Conservation (phyloP, 2,888 invertebrate genomes). For the Acleris literana region DNA sequence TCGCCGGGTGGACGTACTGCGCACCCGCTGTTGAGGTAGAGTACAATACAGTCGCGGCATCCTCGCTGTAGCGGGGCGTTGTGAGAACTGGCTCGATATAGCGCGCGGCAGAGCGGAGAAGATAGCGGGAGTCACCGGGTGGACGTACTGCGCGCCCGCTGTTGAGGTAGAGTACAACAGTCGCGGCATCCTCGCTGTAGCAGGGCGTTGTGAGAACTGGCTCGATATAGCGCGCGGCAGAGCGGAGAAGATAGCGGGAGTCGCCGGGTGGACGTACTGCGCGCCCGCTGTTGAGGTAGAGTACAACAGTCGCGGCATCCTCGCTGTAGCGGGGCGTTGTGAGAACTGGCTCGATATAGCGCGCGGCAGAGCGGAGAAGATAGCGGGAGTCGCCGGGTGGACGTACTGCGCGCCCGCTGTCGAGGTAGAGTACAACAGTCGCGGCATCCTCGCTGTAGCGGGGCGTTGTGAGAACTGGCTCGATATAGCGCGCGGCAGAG, state of each 20-base stretch:
- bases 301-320: constrained; percentile 1
- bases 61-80: too few relatives aligned
- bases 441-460: not conserved
- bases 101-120: constrained; percentile 51
- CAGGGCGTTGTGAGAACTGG: constrained; percentile 50
- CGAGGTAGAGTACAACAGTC: constrained; percentile 52
- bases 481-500: constrained; percentile 48
- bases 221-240: constrained; percentile 46
- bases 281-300: constrained; percentile 65
- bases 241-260: constrained; percentile 61
- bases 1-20: constrained; percentile 56
- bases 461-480: constrained; percentile 39
- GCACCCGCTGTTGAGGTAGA: constrained; percentile 65
- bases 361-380: constrained; percentile 51
- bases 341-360: constrained; percentile 57
- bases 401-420: constrained; percentile 61
- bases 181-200: not conserved
- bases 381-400: constrained; percentile 60
- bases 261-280: constrained; percentile 56
- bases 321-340: too few relatives aligned
- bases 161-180: constrained; percentile 56
- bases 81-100: constrained; percentile 55
- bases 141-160: constrained; percentile 59
- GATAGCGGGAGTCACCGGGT: constrained; percentile 61
- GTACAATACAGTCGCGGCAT: constrained; percentile 2